Conservation (phyloP, 2,797 vertebrate species). For the Pitangus sulphuratus region DNA sequence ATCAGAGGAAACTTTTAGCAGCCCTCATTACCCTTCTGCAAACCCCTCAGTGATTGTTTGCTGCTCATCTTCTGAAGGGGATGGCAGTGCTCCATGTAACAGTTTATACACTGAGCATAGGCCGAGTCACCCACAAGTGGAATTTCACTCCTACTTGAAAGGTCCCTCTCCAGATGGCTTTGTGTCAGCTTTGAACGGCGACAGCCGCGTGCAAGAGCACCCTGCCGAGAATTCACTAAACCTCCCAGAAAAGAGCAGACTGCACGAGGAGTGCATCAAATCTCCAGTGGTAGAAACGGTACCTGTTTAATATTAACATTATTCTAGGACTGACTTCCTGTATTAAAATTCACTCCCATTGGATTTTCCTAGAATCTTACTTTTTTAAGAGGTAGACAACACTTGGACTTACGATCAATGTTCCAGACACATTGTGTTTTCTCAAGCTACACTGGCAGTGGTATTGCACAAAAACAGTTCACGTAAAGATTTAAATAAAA, state of each 20-base stretch:
- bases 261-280: constrained; percentile 88
- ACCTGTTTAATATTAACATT: constrained; percentile 84
- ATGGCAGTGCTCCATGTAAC: constrained; percentile 80
- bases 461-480: constrained; percentile 78
- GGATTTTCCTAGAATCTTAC: constrained; percentile 71
- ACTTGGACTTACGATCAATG: constrained; percentile 48
- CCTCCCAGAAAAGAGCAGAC: constrained; percentile 87
- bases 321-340: constrained; percentile 57
- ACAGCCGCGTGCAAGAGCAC: constrained; percentile 80
- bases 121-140: constrained; percentile 81
- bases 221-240: constrained; percentile 82
- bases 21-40: constrained; percentile 82
- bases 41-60: constrained; percentile 84
- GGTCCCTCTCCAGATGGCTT: constrained; percentile 87
- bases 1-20: constrained; percentile 78
- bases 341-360: constrained; percentile 55
- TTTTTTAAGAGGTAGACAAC: constrained; percentile 66
- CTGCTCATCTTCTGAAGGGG: constrained; percentile 85
- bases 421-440: constrained; percentile 72
- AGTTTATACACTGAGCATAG: constrained; percentile 83
- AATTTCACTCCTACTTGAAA: constrained; percentile 94
- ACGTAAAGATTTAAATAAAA: constrained; percentile 73
- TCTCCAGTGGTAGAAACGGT: constrained; percentile 91
- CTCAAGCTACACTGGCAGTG: constrained; percentile 69
- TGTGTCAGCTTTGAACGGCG: constrained; percentile 80